These are phyloP conservation scores for Lophura nycthemera DNA, from an alignment of 2,113 vertebrate species.

Conservation along the genomic window DNA sequence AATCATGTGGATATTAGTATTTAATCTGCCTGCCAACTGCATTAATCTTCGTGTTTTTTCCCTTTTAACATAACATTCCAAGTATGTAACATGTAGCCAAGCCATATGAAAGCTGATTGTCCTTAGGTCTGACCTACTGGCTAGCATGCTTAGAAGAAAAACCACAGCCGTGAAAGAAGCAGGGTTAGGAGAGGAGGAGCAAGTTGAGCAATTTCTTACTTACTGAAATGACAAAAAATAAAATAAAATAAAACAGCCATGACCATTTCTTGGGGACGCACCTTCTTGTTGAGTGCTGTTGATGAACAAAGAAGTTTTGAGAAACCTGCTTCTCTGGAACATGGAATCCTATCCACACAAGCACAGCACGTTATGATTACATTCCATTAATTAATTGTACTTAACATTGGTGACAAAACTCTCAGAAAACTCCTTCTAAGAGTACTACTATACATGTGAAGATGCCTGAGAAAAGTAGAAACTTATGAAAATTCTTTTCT, in stretches of 20 bases:
- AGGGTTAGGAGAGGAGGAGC: neutral
- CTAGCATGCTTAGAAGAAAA: neutral
- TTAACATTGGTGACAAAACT: neutral
- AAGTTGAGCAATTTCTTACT: neutral
- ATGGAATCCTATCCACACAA: neutral
- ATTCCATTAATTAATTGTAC: neutral
- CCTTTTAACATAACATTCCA: neutral
- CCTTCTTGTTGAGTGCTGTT: rapidly evolving
- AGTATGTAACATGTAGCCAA: neutral
- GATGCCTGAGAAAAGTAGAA: neutral
- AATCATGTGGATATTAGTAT: slow-evolving; percentile 47
- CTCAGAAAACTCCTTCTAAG: neutral
- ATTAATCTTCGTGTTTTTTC: slow-evolving; percentile 27
- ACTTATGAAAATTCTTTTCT: neutral
- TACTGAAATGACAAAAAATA: neutral
- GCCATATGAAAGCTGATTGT: neutral
- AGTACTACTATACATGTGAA: rapidly evolving
- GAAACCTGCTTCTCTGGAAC: neutral
- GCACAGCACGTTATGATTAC: rapidly evolving
- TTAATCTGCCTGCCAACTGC: slow-evolving; percentile 57
- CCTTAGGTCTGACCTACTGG: neutral
- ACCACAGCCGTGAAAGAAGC: neutral
- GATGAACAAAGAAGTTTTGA: neutral
- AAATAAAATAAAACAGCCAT: neutral
- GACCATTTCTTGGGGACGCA: neutral